Conservation (phyloP, 2,888 invertebrate genomes). For the Ormyrus nitidulus region DNA sequence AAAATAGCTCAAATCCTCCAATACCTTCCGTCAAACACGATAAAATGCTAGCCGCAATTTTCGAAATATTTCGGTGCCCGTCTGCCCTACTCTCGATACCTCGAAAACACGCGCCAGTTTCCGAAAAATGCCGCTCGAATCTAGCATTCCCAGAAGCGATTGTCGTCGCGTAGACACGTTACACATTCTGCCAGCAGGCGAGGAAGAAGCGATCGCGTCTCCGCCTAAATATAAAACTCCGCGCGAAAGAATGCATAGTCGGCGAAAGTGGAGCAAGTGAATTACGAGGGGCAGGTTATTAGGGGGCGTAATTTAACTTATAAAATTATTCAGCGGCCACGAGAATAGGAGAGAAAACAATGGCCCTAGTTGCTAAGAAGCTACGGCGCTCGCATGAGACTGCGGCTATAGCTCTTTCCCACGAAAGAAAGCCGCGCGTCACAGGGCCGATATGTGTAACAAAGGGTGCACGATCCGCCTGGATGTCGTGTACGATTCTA, state of each 20-base stretch:
- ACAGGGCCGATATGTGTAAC: background rate
- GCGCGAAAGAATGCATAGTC: conserved; percentile 6
- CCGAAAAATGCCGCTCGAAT: too few relatives aligned
- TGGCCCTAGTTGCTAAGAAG: background rate
- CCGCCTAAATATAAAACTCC: background rate
- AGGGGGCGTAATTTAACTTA: conserved; percentile 13
- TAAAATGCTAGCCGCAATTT: too few relatives aligned
- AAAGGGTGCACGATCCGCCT: too few relatives aligned
- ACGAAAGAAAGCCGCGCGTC: background rate
- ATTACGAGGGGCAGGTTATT: background rate
- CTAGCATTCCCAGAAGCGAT: background rate
- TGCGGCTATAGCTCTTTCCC: too few relatives aligned
- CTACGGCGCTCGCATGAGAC: too few relatives aligned
- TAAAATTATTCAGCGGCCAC: conserved; percentile 26
- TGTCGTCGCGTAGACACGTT: background rate
- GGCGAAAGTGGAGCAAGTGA: conserved; percentile 27
- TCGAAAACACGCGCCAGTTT: too few relatives aligned
- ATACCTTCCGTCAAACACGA: too few relatives aligned
- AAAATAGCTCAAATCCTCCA: too few relatives aligned
- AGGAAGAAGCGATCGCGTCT: too few relatives aligned
- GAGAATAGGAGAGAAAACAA: background rate
- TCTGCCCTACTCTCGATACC: too few relatives aligned
- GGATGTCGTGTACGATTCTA: too few relatives aligned
- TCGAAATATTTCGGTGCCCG: too few relatives aligned
- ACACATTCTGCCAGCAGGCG: background rate